Evolutionary conservation across 1,140 invertebrate genomes (phyloP).

Genomic region (Archivesica marissinica): DNA sequence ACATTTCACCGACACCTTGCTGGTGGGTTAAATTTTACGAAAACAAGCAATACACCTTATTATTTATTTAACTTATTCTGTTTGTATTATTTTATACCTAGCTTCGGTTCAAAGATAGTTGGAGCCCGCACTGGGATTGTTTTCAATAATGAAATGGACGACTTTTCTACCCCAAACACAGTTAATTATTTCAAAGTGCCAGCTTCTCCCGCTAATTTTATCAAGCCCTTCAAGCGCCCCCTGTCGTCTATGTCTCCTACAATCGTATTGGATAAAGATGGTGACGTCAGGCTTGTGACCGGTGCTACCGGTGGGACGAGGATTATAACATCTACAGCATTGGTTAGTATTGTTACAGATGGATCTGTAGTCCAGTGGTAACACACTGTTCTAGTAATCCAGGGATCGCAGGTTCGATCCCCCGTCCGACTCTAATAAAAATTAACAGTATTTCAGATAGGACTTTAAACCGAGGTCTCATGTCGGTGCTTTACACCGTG

Average conservation of each 20-base stretch:
- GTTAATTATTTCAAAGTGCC: conserved; percentile 91
- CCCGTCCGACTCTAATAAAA: too few relatives aligned
- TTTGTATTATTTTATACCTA: conserved; percentile 71
- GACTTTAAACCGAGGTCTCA: too few relatives aligned
- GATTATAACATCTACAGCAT: conserved; percentile 92
- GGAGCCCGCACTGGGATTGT: conserved; percentile 93
- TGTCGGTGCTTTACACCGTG: too few relatives aligned
- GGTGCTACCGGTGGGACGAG: conserved; percentile 97
- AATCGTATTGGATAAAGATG: conserved; percentile 89
- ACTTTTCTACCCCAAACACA: conserved; percentile 92
- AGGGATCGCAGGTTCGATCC: too few relatives aligned
- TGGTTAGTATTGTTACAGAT: too few relatives aligned
- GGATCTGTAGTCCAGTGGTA: too few relatives aligned
- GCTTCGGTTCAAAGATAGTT: conserved; percentile 84
- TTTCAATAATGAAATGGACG: conserved; percentile 97
- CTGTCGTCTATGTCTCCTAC: conserved; percentile 96
- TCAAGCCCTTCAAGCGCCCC: conserved; percentile 92
- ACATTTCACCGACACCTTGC: too few relatives aligned
- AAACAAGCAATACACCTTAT: too few relatives aligned
- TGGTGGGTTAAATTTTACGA: too few relatives aligned
- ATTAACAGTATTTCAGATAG: too few relatives aligned
- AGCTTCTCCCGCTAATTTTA: conserved; percentile 88
- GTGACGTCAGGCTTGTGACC: conserved; percentile 89
- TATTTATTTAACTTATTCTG: too few relatives aligned
- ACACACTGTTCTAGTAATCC: too few relatives aligned